Evolutionary conservation across 1,140 invertebrate species (phyloP).

Genomic region (Amyelois transitella): DNA sequence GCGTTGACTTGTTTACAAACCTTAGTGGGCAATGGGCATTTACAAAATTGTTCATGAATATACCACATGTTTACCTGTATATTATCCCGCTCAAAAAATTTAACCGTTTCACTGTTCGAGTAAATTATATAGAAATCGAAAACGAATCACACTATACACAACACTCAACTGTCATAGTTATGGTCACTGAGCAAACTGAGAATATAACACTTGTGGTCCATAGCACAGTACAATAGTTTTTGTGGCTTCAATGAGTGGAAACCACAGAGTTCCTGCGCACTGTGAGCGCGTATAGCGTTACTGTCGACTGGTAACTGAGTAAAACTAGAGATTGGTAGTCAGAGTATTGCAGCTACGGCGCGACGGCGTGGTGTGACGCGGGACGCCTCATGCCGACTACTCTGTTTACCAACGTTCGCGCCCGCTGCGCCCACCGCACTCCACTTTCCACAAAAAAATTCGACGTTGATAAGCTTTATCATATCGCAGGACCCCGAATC

Average conservation of each 20-base stretch:
- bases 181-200: constrained; percentile 6
- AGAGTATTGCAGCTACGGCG: not conserved
- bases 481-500: not conserved
- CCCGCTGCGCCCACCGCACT: constrained; percentile 16
- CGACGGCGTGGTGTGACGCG: constrained; percentile 20
- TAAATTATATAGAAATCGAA: not conserved
- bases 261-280: constrained; percentile 52
- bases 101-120: not conserved
- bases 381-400: constrained; percentile 34
- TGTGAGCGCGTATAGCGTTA: constrained; percentile 32
- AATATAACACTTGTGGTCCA: constrained; percentile 14
- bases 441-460: not conserved
- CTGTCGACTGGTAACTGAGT: constrained; percentile 7
- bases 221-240: constrained; percentile 22
- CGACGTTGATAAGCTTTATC: not conserved
- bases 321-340: constrained; percentile 2
- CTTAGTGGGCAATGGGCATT: not conserved
- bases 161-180: not conserved
- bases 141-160: constrained; percentile 9
- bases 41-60: not conserved
- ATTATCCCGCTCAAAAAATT: not conserved
- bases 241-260: constrained; percentile 28
- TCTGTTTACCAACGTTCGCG: constrained; percentile 52
- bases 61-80: not conserved
- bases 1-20: constrained; percentile 24